A percentile compares a stretch with the other conserved stretches of the same genome.
Evolutionary conservation across 2,888 invertebrate species (phyloP).

Genomic region (Mactromeris polynyma): DNA sequence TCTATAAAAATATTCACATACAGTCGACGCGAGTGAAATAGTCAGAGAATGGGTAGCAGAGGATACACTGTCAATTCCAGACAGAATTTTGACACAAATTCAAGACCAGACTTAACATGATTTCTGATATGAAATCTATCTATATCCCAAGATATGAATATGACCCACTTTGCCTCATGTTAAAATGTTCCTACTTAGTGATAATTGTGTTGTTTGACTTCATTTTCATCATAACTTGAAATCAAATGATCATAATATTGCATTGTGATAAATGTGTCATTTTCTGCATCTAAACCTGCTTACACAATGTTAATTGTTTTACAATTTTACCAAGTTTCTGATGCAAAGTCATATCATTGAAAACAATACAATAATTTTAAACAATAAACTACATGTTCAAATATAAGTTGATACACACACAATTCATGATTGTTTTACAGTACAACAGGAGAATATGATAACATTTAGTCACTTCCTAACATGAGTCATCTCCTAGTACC

Average conservation of each 20-base stretch:
- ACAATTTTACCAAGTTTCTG: too few relatives aligned
- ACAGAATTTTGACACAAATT: background rate
- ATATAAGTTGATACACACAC: background rate
- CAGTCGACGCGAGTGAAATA: too few relatives aligned
- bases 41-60: background rate
- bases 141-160: background rate
- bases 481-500: background rate
- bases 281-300: background rate
- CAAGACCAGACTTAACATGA: background rate
- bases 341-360: background rate
- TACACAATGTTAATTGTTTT: background rate
- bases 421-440: background rate
- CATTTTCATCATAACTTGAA: background rate
- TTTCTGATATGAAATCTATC: background rate
- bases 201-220: background rate
- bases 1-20: background rate
- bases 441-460: background rate
- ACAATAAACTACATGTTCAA: background rate
- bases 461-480: background rate
- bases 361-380: background rate
- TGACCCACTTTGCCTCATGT: background rate
- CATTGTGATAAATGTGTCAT: background rate
- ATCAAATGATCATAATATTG: background rate
- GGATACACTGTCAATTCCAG: background rate
- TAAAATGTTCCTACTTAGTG: background rate